A percentile compares a stretch with the other conserved stretches of the same genome.
Conservation (phyloP, 1,140 invertebrate genomes). For the Tetramorium simillimum region DNA sequence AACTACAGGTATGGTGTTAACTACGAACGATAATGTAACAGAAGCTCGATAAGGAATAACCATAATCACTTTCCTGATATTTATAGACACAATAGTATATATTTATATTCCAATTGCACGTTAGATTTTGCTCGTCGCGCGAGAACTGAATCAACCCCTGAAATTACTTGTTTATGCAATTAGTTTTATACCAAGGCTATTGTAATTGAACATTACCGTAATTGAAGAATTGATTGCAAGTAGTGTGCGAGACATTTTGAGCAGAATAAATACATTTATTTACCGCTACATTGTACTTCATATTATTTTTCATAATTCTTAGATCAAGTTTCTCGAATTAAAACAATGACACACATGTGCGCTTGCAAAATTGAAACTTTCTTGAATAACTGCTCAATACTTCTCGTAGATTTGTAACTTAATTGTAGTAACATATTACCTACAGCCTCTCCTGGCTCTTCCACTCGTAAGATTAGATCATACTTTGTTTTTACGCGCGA, state of each 20-base stretch:
- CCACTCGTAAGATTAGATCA: constrained; percentile 37
- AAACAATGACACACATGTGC: not conserved
- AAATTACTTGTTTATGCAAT: not conserved
- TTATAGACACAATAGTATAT: not conserved
- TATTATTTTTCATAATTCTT: not conserved
- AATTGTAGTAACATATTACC: constrained; percentile 1
- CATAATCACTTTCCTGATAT: not conserved
- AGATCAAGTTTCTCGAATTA: not conserved
- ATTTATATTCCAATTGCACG: not conserved
- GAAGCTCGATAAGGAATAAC: not conserved
- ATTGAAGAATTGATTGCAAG: not conserved
- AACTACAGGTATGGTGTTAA: constrained; percentile 5
- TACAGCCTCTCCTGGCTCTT: not conserved
- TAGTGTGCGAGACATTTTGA: not conserved
- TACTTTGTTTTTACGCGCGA: constrained; percentile 46
- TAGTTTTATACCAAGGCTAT: not conserved
- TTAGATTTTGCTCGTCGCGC: not conserved
- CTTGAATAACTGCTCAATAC: not conserved
- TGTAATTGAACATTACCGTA: not conserved
- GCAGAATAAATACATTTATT: not conserved
- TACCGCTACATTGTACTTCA: not conserved
- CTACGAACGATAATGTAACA: constrained; percentile 3
- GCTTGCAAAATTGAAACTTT: not conserved
- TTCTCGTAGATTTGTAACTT: constrained; percentile 16
- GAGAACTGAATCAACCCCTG: not conserved